Conservation (phyloP, 1,140 invertebrate species). For the Drosophila tropicalis region DNA sequence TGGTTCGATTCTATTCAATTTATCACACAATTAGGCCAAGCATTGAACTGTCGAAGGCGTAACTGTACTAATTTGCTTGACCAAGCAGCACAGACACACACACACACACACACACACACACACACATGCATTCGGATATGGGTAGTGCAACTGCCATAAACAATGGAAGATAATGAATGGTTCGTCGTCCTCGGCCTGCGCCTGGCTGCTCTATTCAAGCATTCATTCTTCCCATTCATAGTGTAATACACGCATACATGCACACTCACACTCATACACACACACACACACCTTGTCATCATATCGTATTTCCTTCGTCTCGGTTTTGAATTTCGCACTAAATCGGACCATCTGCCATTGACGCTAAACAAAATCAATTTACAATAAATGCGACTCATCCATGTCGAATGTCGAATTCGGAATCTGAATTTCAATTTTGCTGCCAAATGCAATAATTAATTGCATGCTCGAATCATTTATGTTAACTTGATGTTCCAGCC, state of each 20-base stretch:
- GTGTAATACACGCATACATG: background rate
- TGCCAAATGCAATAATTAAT: background rate
- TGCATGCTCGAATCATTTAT: background rate
- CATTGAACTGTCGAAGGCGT: conserved; percentile 1
- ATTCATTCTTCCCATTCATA: conserved; percentile 1
- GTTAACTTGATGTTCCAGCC: background rate
- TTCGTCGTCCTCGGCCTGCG: conserved; percentile 1
- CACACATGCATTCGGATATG: background rate
- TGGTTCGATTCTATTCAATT: conserved; percentile 7
- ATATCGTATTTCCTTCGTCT: conserved; percentile 5
- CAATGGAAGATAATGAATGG: conserved; percentile 12
- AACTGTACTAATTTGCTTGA: conserved; percentile 11
- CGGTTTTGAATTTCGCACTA: background rate
- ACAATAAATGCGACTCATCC: background rate
- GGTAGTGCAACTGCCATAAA: conserved; percentile 9
- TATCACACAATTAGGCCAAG: conserved; percentile 10
- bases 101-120: background rate
- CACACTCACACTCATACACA: background rate
- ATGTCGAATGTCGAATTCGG: background rate
- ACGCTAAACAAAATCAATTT: background rate
- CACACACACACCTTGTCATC: background rate
- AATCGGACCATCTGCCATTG: background rate
- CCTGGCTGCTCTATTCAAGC: background rate
- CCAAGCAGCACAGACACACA: background rate
- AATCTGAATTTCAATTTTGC: background rate